Percentiles rank a stretch among this genome's conserved stretches.
These are phyloP conservation scores for Nymphalis polychloros DNA, from an alignment of 2,888 invertebrate genomes.

Conservation along the genomic window DNA sequence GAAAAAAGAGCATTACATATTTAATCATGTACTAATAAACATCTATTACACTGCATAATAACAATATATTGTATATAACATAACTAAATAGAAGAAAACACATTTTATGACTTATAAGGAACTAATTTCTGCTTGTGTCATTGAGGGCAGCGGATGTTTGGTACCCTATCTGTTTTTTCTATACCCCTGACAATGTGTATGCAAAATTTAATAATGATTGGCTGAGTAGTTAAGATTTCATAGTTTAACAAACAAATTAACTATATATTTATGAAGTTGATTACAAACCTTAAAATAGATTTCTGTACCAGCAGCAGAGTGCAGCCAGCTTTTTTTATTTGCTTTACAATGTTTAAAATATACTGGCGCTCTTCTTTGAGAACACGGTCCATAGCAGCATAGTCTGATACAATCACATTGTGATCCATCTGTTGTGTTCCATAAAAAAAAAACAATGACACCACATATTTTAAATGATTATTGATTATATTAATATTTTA, in stretches of 20 bases:
- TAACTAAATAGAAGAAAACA: too few relatives aligned
- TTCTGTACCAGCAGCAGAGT: slow-evolving; percentile 96
- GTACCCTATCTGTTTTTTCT: too few relatives aligned
- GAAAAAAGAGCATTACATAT: slow-evolving; percentile 41
- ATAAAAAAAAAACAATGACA: neutral
- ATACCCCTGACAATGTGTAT: too few relatives aligned
- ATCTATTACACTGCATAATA: too few relatives aligned
- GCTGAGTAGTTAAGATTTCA: too few relatives aligned
- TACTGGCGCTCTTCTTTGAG: slow-evolving; percentile 98
- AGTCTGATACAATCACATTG: slow-evolving; percentile 97
- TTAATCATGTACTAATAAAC: neutral
- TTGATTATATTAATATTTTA: too few relatives aligned
- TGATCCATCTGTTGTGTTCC: slow-evolving; percentile 90
- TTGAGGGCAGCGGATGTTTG: too few relatives aligned
- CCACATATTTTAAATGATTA: too few relatives aligned
- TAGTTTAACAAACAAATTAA: too few relatives aligned
- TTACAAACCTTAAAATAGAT: slow-evolving; percentile 85
- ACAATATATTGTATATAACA: neutral
- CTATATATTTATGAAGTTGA: neutral
- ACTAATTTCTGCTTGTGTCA: too few relatives aligned
- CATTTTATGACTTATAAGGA: too few relatives aligned
- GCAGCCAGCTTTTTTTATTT: slow-evolving; percentile 99
- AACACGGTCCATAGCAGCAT: slow-evolving; percentile 99
- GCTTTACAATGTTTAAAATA: slow-evolving; percentile 98
- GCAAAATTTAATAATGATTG: too few relatives aligned